These are phyloP conservation scores for Emesis russula DNA, from an alignment of 2,888 invertebrate species.

Conservation along the genomic window DNA sequence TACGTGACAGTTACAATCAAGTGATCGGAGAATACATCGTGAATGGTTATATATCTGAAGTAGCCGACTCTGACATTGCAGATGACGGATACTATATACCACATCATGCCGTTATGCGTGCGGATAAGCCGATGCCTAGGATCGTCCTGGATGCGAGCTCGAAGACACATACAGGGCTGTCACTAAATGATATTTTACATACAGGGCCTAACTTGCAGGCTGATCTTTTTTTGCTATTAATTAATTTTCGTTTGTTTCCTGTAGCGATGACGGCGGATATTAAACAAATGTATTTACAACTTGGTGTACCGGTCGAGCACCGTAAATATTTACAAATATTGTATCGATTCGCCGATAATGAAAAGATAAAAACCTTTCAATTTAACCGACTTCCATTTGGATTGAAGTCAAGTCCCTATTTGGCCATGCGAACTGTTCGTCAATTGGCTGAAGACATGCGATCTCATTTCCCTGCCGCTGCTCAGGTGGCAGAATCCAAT, in stretches of 20 bases:
- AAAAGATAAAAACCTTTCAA: slow-evolving; percentile 35
- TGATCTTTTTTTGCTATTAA: background rate
- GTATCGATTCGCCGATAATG: slow-evolving; percentile 36
- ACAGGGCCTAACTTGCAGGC: slow-evolving; percentile 10
- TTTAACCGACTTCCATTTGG: slow-evolving; percentile 41
- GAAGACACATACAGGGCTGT: too few species aligned
- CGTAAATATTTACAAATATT: slow-evolving; percentile 40
- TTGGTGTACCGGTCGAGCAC: slow-evolving; percentile 35
- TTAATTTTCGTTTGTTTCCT: slow-evolving; percentile 4
- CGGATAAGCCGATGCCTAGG: too few species aligned
- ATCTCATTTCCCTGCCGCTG: too few species aligned
- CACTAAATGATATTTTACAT: slow-evolving; percentile 24
- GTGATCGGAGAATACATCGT: too few species aligned
- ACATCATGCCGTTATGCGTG: slow-evolving; percentile 5
- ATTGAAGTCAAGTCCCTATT: slow-evolving; percentile 41
- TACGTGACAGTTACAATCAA: too few species aligned
- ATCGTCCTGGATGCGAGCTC: too few species aligned
- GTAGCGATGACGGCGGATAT: slow-evolving; percentile 43
- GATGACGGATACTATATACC: slow-evolving; percentile 2
- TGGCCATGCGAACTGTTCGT: slow-evolving; percentile 62
- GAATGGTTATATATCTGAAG: too few species aligned
- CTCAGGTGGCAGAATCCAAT: too few species aligned
- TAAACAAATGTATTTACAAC: slow-evolving; percentile 62
- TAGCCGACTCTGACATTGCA: too few species aligned
- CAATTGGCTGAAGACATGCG: slow-evolving; percentile 30